phyloP scores from a whole-genome alignment of 1,140 invertebrate species.

The Anastrepha obliqua region DNA sequence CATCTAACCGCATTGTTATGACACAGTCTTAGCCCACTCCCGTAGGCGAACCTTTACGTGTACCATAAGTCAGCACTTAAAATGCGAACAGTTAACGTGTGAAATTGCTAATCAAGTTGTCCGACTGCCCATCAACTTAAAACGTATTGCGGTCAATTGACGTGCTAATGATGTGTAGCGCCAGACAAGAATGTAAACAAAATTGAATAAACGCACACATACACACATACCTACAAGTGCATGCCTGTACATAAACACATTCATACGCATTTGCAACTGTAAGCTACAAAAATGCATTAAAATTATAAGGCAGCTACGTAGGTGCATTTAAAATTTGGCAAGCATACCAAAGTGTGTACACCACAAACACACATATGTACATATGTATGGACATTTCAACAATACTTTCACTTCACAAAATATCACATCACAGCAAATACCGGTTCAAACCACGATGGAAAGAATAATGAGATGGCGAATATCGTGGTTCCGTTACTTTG shows the following conservation, averaged over 20 bases:
- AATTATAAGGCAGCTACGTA: slow-evolving; percentile 9
- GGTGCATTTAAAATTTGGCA: neutral
- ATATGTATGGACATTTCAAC: neutral
- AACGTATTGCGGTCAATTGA: slow-evolving; percentile 30
- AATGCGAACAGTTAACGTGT: slow-evolving; percentile 9
- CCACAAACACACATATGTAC: neutral
- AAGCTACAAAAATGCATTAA: neutral
- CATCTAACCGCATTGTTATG: neutral
- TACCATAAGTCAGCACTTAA: neutral
- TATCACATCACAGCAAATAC: neutral
- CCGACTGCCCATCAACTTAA: neutral
- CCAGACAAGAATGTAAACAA: slow-evolving; percentile 27
- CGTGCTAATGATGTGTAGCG: slow-evolving; percentile 41
- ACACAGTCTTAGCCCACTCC: neutral
- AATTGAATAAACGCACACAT: neutral
- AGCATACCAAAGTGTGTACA: neutral
- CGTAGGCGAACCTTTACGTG: neutral
- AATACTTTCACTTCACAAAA: neutral
- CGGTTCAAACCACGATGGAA: no score
- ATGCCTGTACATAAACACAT: neutral
- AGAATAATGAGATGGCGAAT: no score
- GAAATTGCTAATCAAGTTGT: slow-evolving; percentile 39
- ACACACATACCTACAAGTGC: neutral
- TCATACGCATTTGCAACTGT: neutral
- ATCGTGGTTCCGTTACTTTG: no score